Conservation (phyloP, 1,140 invertebrate genomes). For the Elysia chlorotica region DNA sequence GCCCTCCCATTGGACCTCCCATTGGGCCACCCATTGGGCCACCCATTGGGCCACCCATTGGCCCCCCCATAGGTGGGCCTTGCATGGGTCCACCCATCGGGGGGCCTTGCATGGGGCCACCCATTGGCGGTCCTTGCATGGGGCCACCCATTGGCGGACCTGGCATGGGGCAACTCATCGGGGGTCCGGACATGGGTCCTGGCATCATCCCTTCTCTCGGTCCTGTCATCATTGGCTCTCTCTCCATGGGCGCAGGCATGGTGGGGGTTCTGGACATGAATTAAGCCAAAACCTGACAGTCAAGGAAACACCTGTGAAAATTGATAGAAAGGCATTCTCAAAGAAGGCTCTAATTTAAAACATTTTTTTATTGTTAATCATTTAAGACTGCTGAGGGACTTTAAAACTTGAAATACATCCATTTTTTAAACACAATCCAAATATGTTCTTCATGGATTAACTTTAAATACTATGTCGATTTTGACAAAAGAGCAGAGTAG, state of each 20-base stretch:
- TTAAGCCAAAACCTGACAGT: no score
- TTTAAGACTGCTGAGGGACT: no score
- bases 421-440: no score
- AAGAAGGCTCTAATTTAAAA: no score
- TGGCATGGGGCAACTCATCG: conserved; percentile 1
- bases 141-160: neutral
- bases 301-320: no score
- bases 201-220: conserved; percentile 14
- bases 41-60: conserved; percentile 1
- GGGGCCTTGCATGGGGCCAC: conserved; percentile 7
- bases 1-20: conserved; percentile 11
- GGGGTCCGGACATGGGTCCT: conserved; percentile 16
- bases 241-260: conserved; percentile 23
- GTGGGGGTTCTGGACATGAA: conserved; percentile 21
- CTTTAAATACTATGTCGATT: no score
- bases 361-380: no score
- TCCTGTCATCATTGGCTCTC: conserved; percentile 22
- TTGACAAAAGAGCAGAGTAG: no score
- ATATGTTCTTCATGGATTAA: no score
- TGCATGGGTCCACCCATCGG: conserved; percentile 3
- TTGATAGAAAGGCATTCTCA: no score
- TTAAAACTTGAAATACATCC: no score
- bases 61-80: conserved; percentile 7
- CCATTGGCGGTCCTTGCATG: conserved; percentile 14
- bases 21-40: no score